These are phyloP conservation scores for Laterallus jamaicensis DNA, from an alignment of 2,113 vertebrate species.

Conservation along the genomic window DNA sequence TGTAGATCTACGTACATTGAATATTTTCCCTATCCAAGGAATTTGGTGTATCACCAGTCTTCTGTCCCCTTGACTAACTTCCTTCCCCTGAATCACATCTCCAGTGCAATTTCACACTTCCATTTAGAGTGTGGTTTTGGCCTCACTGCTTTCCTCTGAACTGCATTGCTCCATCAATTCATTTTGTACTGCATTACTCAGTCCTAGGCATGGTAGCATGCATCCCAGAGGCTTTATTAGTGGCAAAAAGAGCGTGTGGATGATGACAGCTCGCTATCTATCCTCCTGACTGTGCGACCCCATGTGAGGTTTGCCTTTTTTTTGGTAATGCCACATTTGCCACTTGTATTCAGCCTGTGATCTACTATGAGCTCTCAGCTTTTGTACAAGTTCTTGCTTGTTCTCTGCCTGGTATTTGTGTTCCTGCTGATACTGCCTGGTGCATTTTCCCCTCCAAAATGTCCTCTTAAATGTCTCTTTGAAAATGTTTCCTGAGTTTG, in stretches of 20 bases:
- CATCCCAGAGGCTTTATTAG: background rate
- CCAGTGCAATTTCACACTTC: background rate
- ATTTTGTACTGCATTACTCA: background rate
- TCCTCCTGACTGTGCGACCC: background rate
- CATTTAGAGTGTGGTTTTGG: background rate
- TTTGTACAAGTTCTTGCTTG: background rate
- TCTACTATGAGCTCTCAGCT: background rate
- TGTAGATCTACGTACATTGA: too few species aligned
- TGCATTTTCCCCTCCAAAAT: background rate
- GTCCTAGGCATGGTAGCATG: fast-evolving
- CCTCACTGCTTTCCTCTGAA: background rate
- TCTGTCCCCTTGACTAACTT: background rate
- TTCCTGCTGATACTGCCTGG: background rate
- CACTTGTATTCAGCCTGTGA: background rate
- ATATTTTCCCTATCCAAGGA: background rate
- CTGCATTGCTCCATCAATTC: background rate
- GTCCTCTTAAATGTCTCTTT: background rate
- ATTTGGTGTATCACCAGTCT: background rate
- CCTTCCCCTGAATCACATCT: background rate
- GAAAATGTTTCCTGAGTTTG: background rate
- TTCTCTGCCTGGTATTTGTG: background rate
- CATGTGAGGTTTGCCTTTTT: background rate
- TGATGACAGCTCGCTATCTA: background rate
- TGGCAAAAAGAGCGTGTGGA: background rate
- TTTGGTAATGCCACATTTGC: background rate